Evolutionary conservation across 2,888 invertebrate genomes (phyloP).

Genomic region (Syritta pipiens): DNA sequence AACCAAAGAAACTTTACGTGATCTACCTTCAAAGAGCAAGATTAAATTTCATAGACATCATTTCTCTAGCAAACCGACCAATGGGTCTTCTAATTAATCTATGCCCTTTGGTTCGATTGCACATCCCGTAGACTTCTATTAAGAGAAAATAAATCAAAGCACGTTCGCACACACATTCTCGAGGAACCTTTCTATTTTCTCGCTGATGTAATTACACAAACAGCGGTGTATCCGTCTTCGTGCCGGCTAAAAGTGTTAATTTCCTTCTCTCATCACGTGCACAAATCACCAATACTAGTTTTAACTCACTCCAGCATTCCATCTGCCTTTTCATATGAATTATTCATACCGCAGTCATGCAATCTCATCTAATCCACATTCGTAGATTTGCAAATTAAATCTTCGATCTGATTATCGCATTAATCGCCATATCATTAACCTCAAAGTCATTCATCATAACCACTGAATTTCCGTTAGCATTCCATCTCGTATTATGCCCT

Average conservation of each 20-base stretch:
- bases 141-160: too few relatives aligned
- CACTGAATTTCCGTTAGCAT: constrained; percentile 67
- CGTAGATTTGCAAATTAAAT: constrained; percentile 48
- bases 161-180: too few relatives aligned
- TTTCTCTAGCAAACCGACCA: too few relatives aligned
- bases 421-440: constrained; percentile 68
- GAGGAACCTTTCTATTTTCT: too few relatives aligned
- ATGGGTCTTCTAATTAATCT: too few relatives aligned
- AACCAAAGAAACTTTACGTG: too few relatives aligned
- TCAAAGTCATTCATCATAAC: constrained; percentile 66
- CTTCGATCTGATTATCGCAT: constrained; percentile 58
- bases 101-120: too few relatives aligned
- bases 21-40: too few relatives aligned
- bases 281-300: constrained; percentile 19
- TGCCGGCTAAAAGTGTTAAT: constrained; percentile 7
- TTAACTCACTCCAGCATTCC: constrained; percentile 3
- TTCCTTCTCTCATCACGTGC: neutral
- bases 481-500: constrained; percentile 48
- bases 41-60: too few relatives aligned
- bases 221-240: constrained; percentile 3
- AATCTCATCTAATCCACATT: constrained; percentile 22
- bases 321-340: constrained; percentile 9
- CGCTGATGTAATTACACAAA: too few relatives aligned
- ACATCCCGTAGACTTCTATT: too few relatives aligned
- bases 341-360: constrained; percentile 32